Conservation (phyloP, 2,797 vertebrate species). For the Dicrostonyx torquatus region DNA sequence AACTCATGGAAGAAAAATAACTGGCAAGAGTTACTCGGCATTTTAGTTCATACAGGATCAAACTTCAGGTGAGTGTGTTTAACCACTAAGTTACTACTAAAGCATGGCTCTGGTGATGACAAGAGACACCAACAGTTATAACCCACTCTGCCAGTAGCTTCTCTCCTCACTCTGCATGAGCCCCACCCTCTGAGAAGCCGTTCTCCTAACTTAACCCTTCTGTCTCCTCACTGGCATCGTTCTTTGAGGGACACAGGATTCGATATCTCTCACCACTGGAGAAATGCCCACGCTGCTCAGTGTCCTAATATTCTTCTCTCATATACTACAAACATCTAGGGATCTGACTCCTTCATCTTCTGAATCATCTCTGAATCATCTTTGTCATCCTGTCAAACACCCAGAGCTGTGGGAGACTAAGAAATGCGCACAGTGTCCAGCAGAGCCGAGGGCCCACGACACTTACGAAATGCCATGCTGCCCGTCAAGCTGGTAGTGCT, state of each 20-base stretch:
- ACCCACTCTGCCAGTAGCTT: neutral
- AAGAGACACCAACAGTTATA: neutral
- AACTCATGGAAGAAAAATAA: neutral
- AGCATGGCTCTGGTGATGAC: neutral
- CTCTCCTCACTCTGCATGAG: neutral
- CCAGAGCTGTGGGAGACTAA: neutral
- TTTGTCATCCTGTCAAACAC: neutral
- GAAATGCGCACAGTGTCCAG: too few relatives aligned
- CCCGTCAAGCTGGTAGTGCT: slow-evolving; percentile 84
- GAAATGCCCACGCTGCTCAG: neutral
- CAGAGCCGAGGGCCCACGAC: neutral
- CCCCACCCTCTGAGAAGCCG: neutral
- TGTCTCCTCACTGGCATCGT: neutral
- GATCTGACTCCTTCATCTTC: neutral
- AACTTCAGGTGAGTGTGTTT: slow-evolving; percentile 15
- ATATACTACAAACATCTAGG: neutral
- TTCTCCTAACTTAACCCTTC: neutral
- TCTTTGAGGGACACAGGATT: neutral
- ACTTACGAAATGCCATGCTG: slow-evolving; percentile 90
- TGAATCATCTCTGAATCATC: neutral
- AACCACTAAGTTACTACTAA: slow-evolving; percentile 25
- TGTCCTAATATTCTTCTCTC: neutral
- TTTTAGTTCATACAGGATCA: neutral
- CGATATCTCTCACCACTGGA: too few relatives aligned
- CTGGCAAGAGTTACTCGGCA: neutral